Conservation (phyloP, 2,888 invertebrate species). For the Aphodius sticticus region DNA sequence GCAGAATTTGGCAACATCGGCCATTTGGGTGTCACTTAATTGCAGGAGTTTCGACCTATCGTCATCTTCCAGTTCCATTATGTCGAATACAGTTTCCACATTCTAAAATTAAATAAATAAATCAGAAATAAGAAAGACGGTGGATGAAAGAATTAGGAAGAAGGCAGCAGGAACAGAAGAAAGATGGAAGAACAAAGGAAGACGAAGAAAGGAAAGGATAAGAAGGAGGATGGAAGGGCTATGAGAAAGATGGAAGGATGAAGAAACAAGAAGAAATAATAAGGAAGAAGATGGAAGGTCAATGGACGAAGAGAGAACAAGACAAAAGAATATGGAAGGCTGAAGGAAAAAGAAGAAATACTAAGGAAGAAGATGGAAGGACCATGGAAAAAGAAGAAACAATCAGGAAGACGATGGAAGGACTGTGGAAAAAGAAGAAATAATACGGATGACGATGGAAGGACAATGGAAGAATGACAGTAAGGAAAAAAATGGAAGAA, state of each 20-base stretch:
- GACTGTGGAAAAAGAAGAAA: background rate
- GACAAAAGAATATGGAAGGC: background rate
- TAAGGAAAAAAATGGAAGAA: constrained; percentile 26
- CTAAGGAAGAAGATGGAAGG: background rate
- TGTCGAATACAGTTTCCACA: constrained; percentile 93
- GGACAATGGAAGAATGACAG: background rate
- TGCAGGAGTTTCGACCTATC: constrained; percentile 82
- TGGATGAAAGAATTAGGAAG: background rate
- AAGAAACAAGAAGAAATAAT: background rate
- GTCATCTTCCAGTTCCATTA: constrained; percentile 95
- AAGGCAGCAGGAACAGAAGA: background rate
- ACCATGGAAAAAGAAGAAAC: background rate
- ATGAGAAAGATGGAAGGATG: background rate
- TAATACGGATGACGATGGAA: too few species aligned
- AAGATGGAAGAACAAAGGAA: background rate
- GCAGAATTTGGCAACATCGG: constrained; percentile 98
- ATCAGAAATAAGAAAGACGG: background rate
- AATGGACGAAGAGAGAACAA: background rate
- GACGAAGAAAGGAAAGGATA: background rate
- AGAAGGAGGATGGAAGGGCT: background rate
- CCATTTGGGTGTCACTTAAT: constrained; percentile 88
- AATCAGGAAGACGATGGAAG: background rate
- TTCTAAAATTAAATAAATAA: constrained; percentile 56
- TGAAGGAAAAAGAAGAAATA: constrained; percentile 20
- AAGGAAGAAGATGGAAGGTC: background rate